Base-by-base conservation (phyloP, 2,888 invertebrate genomes). In the Andrena hattorfiana region DNA sequence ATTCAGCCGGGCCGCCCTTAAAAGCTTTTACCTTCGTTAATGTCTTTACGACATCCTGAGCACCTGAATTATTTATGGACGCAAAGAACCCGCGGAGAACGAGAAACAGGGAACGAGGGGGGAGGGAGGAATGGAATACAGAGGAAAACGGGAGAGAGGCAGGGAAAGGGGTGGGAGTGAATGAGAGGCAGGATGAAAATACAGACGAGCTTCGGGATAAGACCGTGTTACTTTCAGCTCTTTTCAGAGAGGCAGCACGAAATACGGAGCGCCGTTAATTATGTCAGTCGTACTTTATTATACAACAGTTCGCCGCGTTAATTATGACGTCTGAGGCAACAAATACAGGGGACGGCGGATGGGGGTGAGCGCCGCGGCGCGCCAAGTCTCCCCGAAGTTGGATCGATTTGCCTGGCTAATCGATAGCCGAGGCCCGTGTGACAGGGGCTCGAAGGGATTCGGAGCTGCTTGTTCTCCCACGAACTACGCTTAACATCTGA, bases 21-120 rank as follows among this genome's bases (percentile, higher is more conserved):
- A 84, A 84, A 86, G 83, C 86, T 86, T 89, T 87, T 85, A 81
- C 77, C 82, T 84, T 87, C 78, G 77, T 85, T 90, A 88, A 88
- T 88, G 87, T 87, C 88, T 85, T 90, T 85, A 78, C 81, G 81
- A 78, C 80, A 80, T 85, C 56, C 75, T 78, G 87, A 85, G 87
- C 81, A 87, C 85, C 88, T 90, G 90, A 90, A 90, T 90, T 90
- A 89, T 89, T 90, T 89, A 90, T 90, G 76, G 86, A 77, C 79
- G 72, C 84, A 81, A 87, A 81, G 89, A 88, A 85, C 85, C 80
- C 73, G 32, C 62, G 35, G 64, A 79, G 75, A 82, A 79, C 59
- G 71, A 77, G 78, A 68, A 79, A 79, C 78, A 75, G 51, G 26
- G 74, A 51, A 48, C 10, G 32, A 51, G n/a, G 35, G 20, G 10